These are phyloP conservation scores for Chalcis sispes DNA, from an alignment of 2,888 invertebrate species.

Conservation along the genomic window DNA sequence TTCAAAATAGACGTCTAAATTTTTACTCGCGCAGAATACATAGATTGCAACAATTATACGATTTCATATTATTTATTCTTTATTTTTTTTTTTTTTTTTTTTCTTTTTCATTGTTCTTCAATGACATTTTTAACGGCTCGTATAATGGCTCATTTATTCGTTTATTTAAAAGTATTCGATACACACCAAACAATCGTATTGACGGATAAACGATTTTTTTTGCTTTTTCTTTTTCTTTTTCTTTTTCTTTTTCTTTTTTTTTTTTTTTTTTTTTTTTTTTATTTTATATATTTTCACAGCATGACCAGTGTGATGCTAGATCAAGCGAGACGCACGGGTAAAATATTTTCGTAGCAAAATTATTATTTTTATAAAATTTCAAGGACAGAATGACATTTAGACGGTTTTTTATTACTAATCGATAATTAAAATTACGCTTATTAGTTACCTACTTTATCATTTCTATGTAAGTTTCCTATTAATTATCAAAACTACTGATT, in stretches of 20 bases:
- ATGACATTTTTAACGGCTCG: constrained; percentile 12
- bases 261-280: constrained; percentile 8
- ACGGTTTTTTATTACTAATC: too few relatives aligned
- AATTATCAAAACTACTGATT: neutral
- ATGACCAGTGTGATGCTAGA: constrained; percentile 35
- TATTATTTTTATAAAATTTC: constrained; percentile 24
- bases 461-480: neutral
- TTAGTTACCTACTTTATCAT: neutral
- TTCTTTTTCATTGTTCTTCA: constrained; percentile 4
- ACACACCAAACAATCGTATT: constrained; percentile 35
- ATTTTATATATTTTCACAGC: constrained; percentile 24
- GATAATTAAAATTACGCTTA: neutral
- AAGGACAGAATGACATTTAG: constrained; percentile 12
- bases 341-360: constrained; percentile 38
- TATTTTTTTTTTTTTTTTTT: constrained; percentile 1
- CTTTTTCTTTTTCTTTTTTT: neutral
- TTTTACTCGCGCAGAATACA: constrained; percentile 24
- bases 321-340: constrained; percentile 23
- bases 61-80: constrained; percentile 22
- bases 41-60: constrained; percentile 29
- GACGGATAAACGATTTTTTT: constrained; percentile 7
- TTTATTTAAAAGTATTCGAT: constrained; percentile 31
- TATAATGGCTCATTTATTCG: constrained; percentile 15
- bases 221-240: constrained; percentile 9
- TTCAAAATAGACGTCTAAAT: constrained; percentile 55